Conservation (phyloP, 2,888 invertebrate genomes). For the Piscicola geometra region DNA sequence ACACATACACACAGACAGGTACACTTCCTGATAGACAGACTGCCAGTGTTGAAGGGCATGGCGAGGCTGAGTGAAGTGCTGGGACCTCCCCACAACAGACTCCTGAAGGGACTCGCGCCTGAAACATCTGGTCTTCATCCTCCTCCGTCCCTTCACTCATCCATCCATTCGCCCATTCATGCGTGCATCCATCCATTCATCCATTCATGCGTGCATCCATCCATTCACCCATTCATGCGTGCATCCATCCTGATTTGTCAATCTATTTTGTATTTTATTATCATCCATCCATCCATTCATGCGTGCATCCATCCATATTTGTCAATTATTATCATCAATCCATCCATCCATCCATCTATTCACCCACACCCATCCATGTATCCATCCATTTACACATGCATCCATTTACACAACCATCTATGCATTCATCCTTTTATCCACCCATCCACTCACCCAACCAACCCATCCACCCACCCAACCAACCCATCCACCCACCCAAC, state of each 20-base stretch:
- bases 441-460: too few species aligned
- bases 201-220: slow-evolving; percentile 2
- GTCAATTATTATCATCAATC: neutral
- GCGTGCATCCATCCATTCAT: neutral
- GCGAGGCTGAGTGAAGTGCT: slow-evolving; percentile 69
- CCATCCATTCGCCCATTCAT: slow-evolving; percentile 2
- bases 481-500: too few species aligned
- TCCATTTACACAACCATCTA: neutral
- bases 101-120: slow-evolving; percentile 68
- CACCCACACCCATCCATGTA: too few species aligned
- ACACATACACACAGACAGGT: neutral
- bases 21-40: slow-evolving; percentile 68
- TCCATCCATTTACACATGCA: slow-evolving; percentile 17
- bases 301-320: neutral
- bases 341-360: neutral
- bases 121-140: slow-evolving; percentile 76
- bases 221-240: neutral
- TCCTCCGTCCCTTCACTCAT: neutral
- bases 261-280: neutral
- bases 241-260: neutral
- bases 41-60: slow-evolving; percentile 75
- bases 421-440: too few species aligned
- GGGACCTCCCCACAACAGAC: slow-evolving; percentile 67
- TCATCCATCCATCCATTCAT: neutral
- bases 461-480: too few species aligned